Conservation (phyloP, 2,113 vertebrate genomes). For the Cyprinodon variegatus region DNA sequence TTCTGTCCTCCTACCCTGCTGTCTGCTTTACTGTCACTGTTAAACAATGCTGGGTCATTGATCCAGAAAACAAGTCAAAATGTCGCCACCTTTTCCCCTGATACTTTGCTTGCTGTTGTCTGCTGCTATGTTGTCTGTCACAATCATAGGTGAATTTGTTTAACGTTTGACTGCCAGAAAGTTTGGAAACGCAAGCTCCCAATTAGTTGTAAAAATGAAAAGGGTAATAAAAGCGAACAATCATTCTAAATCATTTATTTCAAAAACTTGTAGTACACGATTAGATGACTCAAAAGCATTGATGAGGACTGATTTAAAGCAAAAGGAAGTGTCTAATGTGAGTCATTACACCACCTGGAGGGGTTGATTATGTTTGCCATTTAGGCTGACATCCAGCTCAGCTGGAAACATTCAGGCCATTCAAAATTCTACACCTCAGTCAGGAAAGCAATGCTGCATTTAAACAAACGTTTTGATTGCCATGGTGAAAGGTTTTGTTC, state of each 20-base stretch:
- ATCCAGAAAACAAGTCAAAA: conserved; percentile 3
- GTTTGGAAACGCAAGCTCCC: neutral
- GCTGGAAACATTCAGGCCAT: conserved; percentile 26
- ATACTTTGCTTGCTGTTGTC: neutral
- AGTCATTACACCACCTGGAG: conserved; percentile 36
- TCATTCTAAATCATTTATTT: conserved; percentile 25
- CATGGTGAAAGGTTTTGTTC: neutral
- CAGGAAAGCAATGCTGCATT: conserved; percentile 8
- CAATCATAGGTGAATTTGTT: neutral
- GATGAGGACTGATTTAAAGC: conserved; percentile 21
- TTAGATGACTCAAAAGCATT: neutral
- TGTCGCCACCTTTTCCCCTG: conserved; percentile 1
- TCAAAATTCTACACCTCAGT: conserved; percentile 11
- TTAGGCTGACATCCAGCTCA: conserved; percentile 42
- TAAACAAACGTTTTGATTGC: conserved; percentile 1
- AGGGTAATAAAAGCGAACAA: neutral
- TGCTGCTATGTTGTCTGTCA: neutral
- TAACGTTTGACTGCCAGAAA: neutral
- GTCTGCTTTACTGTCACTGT: conserved; percentile 2
- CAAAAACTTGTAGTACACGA: neutral
- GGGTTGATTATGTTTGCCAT: conserved; percentile 46
- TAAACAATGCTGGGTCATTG: neutral
- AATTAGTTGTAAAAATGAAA: neutral
- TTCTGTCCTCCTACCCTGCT: neutral
- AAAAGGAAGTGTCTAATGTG: conserved; percentile 19